Evolutionary conservation across 1,140 invertebrate genomes (phyloP).

Genomic region (Saccostrea cuccullata): DNA sequence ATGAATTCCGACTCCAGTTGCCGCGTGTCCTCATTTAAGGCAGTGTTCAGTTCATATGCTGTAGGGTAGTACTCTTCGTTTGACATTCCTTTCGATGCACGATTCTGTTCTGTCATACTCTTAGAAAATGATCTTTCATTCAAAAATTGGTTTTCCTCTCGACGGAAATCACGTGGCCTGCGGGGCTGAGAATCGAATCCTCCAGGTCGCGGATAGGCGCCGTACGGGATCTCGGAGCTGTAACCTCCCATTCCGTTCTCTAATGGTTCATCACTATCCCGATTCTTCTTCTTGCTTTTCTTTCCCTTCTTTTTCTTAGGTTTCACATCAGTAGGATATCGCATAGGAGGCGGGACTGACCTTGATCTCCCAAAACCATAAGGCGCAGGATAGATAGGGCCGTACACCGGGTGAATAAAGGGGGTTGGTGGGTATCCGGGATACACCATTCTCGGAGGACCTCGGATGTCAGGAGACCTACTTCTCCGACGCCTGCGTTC

Average conservation of each 20-base stretch:
- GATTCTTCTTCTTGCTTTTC: conserved; percentile 65
- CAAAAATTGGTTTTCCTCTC: conserved; percentile 68
- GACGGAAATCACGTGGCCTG: conserved; percentile 66
- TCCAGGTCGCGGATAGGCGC: conserved; percentile 28
- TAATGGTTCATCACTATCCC: conserved; percentile 54
- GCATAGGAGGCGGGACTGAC: conserved; percentile 66
- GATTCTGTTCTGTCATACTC: conserved; percentile 63
- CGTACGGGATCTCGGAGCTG: conserved; percentile 64
- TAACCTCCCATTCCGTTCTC: conserved; percentile 69
- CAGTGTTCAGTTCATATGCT: conserved; percentile 70
- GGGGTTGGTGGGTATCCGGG: conserved; percentile 51
- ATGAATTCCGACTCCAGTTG: conserved; percentile 38
- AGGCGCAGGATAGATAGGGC: conserved; percentile 10
- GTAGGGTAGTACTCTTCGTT: conserved; percentile 59
- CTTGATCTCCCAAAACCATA: conserved; percentile 48
- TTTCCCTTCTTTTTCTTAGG: conserved; percentile 51
- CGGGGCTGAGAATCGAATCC: conserved; percentile 57
- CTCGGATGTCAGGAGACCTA: not conserved
- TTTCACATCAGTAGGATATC: conserved; percentile 52
- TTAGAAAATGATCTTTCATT: conserved; percentile 72
- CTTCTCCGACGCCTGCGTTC: conserved; percentile 52
- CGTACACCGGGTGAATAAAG: conserved; percentile 48
- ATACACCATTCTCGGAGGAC: conserved; percentile 48
- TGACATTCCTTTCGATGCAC: conserved; percentile 50
- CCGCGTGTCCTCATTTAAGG: not conserved